A percentile compares a stretch with the other conserved stretches of the same genome.
phyloP scores from a whole-genome alignment of 2,797 vertebrate genomes.

The Myripristis jacobus region DNA sequence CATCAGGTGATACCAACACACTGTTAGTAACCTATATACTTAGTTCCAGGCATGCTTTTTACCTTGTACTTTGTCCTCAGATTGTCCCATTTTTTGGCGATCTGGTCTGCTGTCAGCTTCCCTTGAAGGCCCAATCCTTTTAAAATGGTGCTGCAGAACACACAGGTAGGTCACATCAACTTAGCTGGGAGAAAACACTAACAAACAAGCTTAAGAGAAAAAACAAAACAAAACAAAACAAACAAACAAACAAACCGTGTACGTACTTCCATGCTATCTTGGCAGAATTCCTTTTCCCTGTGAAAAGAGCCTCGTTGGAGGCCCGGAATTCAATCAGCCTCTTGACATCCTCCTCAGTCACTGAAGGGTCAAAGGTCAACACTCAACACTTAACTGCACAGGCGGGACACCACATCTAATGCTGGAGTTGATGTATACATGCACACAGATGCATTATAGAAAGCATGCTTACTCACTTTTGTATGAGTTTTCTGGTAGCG shows the following conservation, averaged over 20 bases:
- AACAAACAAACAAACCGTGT: not conserved
- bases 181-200: not conserved
- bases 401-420: not conserved
- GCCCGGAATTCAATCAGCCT: constrained; percentile 79
- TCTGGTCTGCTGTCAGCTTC: constrained; percentile 77
- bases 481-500: constrained; percentile 72
- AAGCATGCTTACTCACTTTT: constrained; percentile 71
- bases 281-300: constrained; percentile 80
- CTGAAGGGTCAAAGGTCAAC: constrained; percentile 71
- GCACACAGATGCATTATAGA: too few species aligned
- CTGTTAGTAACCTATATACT: not conserved
- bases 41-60: not conserved
- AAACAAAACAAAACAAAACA: too few species aligned
- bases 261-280: constrained; percentile 83
- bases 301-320: constrained; percentile 80
- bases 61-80: constrained; percentile 80
- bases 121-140: constrained; percentile 77
- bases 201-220: not conserved
- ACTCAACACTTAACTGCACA: constrained; percentile 32
- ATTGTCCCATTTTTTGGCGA: constrained; percentile 82
- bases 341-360: constrained; percentile 82
- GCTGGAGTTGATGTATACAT: not conserved
- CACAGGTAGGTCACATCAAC: not conserved
- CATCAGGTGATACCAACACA: too few species aligned
- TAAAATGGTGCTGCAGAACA: constrained; percentile 73